Percentiles rank a stretch among this genome's conserved stretches.
phyloP scores from a whole-genome alignment of 2,888 invertebrate genomes.

The Nycteola revayana region DNA sequence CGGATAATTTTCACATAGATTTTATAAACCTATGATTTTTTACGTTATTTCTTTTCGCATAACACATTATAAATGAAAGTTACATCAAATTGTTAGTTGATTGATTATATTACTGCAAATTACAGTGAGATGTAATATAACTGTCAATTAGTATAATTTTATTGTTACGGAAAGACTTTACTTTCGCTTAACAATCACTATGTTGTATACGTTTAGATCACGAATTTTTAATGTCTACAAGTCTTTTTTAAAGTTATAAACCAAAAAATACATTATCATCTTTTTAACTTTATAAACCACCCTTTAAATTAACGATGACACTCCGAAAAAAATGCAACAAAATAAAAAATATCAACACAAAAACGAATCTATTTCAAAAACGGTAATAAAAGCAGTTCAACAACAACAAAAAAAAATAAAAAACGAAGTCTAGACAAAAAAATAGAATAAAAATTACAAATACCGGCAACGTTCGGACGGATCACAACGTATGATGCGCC shows the following conservation, averaged over 20 bases:
- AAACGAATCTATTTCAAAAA: conserved; percentile 2
- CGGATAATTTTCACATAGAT: background rate
- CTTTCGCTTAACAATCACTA: conserved; percentile 25
- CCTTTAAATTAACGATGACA: too few relatives aligned
- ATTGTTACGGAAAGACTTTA: conserved; percentile 22
- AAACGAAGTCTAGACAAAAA: too few relatives aligned
- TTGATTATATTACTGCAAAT: conserved; percentile 18
- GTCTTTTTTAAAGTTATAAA: too few relatives aligned
- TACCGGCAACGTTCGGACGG: conserved; percentile 36
- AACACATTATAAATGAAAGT: conserved; percentile 17
- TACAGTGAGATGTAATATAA: conserved; percentile 22
- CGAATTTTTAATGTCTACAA: conserved; percentile 7
- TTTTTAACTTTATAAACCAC: too few relatives aligned
- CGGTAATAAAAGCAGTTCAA: conserved; percentile 22
- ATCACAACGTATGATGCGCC: conserved; percentile 48
- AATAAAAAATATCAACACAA: conserved; percentile 1
- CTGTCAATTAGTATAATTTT: conserved; percentile 29
- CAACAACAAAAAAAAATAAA: conserved; percentile 8
- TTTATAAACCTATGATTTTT: background rate
- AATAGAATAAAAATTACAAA: conserved; percentile 30
- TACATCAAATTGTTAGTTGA: conserved; percentile 12
- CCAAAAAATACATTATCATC: too few relatives aligned
- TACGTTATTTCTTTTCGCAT: conserved; percentile 9
- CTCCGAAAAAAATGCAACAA: background rate
- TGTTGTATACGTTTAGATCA: conserved; percentile 16